phyloP scores from a whole-genome alignment of 2,888 invertebrate genomes.

The Corythucha ciliata region DNA sequence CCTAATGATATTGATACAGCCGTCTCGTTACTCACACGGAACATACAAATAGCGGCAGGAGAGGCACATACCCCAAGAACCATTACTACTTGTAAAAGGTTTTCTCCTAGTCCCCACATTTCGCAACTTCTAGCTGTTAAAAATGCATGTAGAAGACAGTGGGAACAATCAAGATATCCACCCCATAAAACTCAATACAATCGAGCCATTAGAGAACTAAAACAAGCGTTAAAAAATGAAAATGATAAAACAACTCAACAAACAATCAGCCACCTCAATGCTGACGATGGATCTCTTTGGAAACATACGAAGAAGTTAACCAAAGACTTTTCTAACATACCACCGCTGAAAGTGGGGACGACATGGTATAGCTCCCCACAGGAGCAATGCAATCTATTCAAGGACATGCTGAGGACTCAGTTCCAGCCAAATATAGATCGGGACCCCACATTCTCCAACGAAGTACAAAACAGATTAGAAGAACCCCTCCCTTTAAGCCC shows the following conservation, averaged over 20 bases:
- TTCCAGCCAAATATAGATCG: neutral
- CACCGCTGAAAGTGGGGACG: neutral
- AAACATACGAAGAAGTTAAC: neutral
- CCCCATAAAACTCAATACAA: conserved; percentile 14
- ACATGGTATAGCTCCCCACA: neutral
- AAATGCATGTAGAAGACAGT: conserved; percentile 2
- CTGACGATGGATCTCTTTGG: conserved; percentile 1
- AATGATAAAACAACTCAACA: neutral
- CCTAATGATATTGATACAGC: conserved; percentile 11
- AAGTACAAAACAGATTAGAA: neutral
- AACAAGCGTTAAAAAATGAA: neutral
- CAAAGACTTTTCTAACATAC: neutral
- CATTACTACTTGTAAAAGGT: neutral
- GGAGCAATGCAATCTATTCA: neutral
- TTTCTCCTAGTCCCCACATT: neutral
- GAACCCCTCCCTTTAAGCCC: neutral
- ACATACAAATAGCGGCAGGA: conserved; percentile 7
- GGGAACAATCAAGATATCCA: conserved; percentile 9
- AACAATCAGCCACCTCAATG: neutral
- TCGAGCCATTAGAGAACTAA: conserved; percentile 12
- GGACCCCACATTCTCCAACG: conserved; percentile 3
- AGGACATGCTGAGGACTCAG: neutral
- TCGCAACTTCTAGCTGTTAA: neutral
- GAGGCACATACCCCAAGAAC: neutral
- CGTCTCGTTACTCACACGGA: neutral